Conservation (phyloP, 2,888 invertebrate genomes). For the Seira musarum region DNA sequence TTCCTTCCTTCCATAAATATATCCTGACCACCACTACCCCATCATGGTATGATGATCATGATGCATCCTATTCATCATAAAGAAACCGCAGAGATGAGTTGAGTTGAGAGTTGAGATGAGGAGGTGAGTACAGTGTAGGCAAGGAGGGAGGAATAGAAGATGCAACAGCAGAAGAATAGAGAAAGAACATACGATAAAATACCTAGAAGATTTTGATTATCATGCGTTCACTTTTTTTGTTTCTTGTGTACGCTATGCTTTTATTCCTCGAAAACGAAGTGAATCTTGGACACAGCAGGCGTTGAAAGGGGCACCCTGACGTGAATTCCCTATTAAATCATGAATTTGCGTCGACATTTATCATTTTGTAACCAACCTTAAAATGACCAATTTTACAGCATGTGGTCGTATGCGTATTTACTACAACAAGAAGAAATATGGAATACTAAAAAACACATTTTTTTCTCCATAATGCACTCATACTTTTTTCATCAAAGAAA, state of each 20-base stretch:
- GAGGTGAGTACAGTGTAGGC: no score
- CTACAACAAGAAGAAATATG: conserved; percentile 30
- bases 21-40: no score
- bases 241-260: neutral
- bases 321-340: conserved; percentile 69
- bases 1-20: no score
- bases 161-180: no score
- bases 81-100: no score
- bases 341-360: conserved; percentile 69
- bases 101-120: no score
- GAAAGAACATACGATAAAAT: no score
- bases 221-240: conserved; percentile 46
- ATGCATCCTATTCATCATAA: no score
- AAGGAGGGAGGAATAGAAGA: no score
- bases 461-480: no score
- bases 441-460: conserved; percentile 27
- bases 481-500: conserved; percentile 33
- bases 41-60: no score
- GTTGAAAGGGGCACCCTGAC: conserved; percentile 69
- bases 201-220: no score
- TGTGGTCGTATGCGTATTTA: conserved; percentile 59
- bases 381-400: conserved; percentile 69
- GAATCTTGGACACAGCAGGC: conserved; percentile 68
- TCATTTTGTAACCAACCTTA: conserved; percentile 69
- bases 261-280: conserved; percentile 47